Base-by-base conservation (phyloP, 2,888 invertebrate genomes). In the Pandemis heparana region DNA sequence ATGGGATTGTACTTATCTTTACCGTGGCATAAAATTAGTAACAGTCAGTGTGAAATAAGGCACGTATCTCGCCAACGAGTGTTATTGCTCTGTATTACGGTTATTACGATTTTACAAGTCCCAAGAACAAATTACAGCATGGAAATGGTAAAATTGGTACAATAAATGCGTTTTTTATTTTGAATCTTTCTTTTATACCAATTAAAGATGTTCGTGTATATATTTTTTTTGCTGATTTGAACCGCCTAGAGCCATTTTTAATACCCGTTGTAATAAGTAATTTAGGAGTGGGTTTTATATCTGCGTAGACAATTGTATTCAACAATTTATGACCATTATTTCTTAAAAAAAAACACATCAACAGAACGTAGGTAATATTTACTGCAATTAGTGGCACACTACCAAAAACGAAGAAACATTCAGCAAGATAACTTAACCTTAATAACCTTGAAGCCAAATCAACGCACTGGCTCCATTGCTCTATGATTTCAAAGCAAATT, bases 41-140 rank as follows among this genome's bases (percentile, higher is more conserved):
- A 1, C n/a, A 8, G 18, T 18, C 18, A 9, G 18, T 53, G 53
- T 53, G 53, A 53, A 53, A 18, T 53, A 53, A 16, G 82, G 80
- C 83, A 86, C 81, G 82, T 85, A 83, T 80, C 82, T 80, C 78
- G 78, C 79, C 75, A 83, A 78, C 79, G 73, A 78, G 76, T 83
- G 82, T 84, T 84, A 88, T 89, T 87, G 85, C 81, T 80, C 78
- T 78, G 83, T 84, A 87, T 87, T 83, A 79, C 77, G 70, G 75
- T 83, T 81, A 85, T 90, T 86, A 86, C 82, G 76, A 68, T 85
- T 84, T 84, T 83, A 81, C 76, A 72, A 75, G 70, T 64, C 76
- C 78, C 71, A 77, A 75, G 77, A 72, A 80, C 79, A 79, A 78
- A 79, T 83, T 77, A 77, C 78, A 68, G 75, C 72, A 75, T 78